Percentiles rank a stretch among this genome's conserved stretches.
phyloP scores from a whole-genome alignment of 2,888 invertebrate species.

The Ichneumoninae sp. region DNA sequence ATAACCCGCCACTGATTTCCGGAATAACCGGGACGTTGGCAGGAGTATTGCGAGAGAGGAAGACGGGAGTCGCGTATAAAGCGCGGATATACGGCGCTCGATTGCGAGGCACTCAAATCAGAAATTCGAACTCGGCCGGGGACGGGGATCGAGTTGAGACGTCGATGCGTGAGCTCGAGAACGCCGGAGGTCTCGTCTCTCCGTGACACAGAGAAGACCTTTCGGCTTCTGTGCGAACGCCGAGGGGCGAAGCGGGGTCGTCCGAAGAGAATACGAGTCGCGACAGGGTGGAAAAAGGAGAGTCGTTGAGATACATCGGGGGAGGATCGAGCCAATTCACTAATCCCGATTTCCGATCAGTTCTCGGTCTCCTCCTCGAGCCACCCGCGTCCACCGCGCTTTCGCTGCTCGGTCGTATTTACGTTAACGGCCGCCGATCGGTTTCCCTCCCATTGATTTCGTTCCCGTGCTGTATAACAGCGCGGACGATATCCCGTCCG shows the following conservation, averaged over 20 bases:
- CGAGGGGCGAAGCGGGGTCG: constrained; percentile 15
- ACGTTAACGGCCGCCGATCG: constrained; percentile 79
- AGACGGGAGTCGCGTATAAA: constrained; percentile 25
- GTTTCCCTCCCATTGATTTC: constrained; percentile 78
- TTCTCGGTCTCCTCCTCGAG: constrained; percentile 56
- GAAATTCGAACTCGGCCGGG: constrained; percentile 71
- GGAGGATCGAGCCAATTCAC: constrained; percentile 73
- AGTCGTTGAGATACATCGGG: constrained; percentile 46
- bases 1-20: constrained; percentile 17
- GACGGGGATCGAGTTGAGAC: constrained; percentile 72
- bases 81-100: constrained; percentile 64
- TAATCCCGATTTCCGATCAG: constrained; percentile 80
- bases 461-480: constrained; percentile 30
- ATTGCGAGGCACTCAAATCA: constrained; percentile 78
- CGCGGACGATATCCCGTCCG: constrained; percentile 1
- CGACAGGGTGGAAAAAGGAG: constrained; percentile 45
- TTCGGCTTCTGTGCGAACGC: constrained; percentile 28
- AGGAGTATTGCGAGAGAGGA: neutral
- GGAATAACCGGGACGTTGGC: constrained; percentile 1
- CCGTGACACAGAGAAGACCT: constrained; percentile 47
- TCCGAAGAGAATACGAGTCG: constrained; percentile 52
- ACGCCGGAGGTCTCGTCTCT: constrained; percentile 6
- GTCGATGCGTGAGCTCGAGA: constrained; percentile 68
- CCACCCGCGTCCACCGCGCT: constrained; percentile 3
- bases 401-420: constrained; percentile 72